These are phyloP conservation scores for Mythimna loreyi DNA, from an alignment of 2,888 invertebrate genomes.

Conservation along the genomic window DNA sequence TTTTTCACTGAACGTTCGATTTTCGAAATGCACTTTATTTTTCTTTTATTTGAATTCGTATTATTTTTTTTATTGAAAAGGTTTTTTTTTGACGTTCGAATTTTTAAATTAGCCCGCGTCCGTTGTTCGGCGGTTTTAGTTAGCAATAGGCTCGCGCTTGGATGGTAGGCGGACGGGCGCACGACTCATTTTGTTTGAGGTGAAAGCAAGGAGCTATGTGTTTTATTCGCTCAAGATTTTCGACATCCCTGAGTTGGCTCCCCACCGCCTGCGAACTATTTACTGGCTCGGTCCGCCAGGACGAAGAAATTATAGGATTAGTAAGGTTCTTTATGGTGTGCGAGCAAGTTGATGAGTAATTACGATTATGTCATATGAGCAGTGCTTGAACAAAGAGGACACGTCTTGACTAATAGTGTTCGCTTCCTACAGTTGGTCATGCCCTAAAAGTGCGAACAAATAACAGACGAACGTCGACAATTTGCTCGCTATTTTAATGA, in stretches of 20 bases:
- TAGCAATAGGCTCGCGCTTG: conserved; percentile 75
- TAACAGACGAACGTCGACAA: conserved; percentile 32
- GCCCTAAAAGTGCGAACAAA: conserved; percentile 59
- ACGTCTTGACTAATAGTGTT: conserved; percentile 57
- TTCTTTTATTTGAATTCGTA: conserved; percentile 46
- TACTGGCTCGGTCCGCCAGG: conserved; percentile 68
- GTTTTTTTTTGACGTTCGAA: conserved; percentile 63
- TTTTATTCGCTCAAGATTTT: conserved; percentile 87
- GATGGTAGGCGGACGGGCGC: conserved; percentile 77
- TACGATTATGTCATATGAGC: conserved; percentile 65
- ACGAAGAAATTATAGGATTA: conserved; percentile 56
- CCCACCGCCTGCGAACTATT: conserved; percentile 77
- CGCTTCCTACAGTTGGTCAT: conserved; percentile 59
- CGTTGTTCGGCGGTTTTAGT: conserved; percentile 78
- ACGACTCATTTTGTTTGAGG: conserved; percentile 86
- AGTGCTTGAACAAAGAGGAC: conserved; percentile 62
- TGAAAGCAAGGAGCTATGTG: conserved; percentile 87
- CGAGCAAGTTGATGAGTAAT: conserved; percentile 58
- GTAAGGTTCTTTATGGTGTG: conserved; percentile 57
- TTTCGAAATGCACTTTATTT: conserved; percentile 51
- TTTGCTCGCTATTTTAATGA: conserved; percentile 45
- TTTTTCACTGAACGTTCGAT: conserved; percentile 63
- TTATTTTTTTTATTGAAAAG: conserved; percentile 21
- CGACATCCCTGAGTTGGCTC: conserved; percentile 84
- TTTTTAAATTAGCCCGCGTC: conserved; percentile 78